phyloP scores from a whole-genome alignment of 2,888 invertebrate species.

The Gnatocerus cornutus region DNA sequence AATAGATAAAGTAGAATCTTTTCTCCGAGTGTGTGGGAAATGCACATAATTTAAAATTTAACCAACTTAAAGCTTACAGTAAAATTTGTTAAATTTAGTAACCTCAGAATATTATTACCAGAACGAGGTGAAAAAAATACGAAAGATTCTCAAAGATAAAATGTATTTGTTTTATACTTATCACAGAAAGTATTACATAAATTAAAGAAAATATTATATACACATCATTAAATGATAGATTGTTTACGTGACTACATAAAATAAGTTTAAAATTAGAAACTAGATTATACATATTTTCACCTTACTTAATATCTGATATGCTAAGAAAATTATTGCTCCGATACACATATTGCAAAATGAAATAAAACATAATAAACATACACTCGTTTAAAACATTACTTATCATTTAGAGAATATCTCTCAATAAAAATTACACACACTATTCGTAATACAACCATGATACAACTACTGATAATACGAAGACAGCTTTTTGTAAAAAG shows the following conservation, averaged over 20 bases:
- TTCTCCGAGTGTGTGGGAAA: too few species aligned
- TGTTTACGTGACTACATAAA: constrained; percentile 32
- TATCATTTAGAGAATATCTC: constrained; percentile 28
- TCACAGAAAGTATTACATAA: constrained; percentile 50
- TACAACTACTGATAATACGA: constrained; percentile 33
- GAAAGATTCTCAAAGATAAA: constrained; percentile 39
- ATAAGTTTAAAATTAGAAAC: constrained; percentile 35
- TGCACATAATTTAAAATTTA: too few species aligned
- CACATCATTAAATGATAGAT: constrained; percentile 32
- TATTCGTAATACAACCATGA: constrained; percentile 20
- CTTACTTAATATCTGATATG: constrained; percentile 52
- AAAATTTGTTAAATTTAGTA: too few species aligned
- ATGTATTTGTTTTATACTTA: constrained; percentile 45
- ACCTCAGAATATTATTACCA: too few species aligned
- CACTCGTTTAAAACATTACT: constrained; percentile 41
- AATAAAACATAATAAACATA: constrained; percentile 45
- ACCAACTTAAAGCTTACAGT: too few species aligned
- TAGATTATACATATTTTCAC: constrained; percentile 46
- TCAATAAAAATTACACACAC: constrained; percentile 37
- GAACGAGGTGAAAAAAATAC: too few species aligned
- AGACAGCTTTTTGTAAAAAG: constrained; percentile 10
- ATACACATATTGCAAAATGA: constrained; percentile 51
- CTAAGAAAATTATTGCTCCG: constrained; percentile 57
- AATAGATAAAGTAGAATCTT: too few species aligned
- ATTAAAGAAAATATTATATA: constrained; percentile 42